Evolutionary conservation across 2,888 invertebrate genomes (phyloP), one percentile per base, ranked within the genome.

Genomic region (Leucophenga maculata): DNA sequence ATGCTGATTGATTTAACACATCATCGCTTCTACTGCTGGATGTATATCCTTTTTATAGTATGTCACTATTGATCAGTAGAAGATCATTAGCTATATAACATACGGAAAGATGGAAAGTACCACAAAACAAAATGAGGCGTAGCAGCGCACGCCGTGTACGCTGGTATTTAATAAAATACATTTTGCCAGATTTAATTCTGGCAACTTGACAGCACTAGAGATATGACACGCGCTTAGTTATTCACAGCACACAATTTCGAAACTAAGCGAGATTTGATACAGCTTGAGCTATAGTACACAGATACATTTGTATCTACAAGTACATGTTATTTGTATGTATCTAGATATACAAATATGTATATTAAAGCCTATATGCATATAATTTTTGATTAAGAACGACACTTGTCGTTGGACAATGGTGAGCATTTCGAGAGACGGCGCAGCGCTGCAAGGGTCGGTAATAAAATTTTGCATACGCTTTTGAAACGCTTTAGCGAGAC

Each of bases 331-430:
- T 22, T 69, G 67, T 62, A 72, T 69, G 67, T 67, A 69, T 55
- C 46, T 73, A 26, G 65, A 48, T 11, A 48, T 11, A 72, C 66
- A 69, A 52, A 72, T 62, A 64, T 70, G 72, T 70, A 68, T 73
- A 69, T 68, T 32, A 50, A 65, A 64, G 6, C 44, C 22, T 67
- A 22, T 48, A 65, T 26, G 52, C 50, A 66, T 68, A 65, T 50
- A 48, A 60, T 31, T 46, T 26, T 80, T 83, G 78, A 85, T 84
- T 84, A 83, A 81, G 79, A 80, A 69, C 76, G 83, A 79, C 84
- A 78, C 77, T 75, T 78, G 72, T 31, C 13, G 62, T 18, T 50
- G 50, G 16, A 18, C 16, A 50, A 50, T 64, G 55, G 26, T 50
- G 50, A 11, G 39, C 18, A 3, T 39, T 39, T 55, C n/a, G n/a